A percentile compares a stretch with the other conserved stretches of the same genome.
Evolutionary conservation across 2,113 vertebrate species (phyloP).

Genomic region (Nestor notabilis): DNA sequence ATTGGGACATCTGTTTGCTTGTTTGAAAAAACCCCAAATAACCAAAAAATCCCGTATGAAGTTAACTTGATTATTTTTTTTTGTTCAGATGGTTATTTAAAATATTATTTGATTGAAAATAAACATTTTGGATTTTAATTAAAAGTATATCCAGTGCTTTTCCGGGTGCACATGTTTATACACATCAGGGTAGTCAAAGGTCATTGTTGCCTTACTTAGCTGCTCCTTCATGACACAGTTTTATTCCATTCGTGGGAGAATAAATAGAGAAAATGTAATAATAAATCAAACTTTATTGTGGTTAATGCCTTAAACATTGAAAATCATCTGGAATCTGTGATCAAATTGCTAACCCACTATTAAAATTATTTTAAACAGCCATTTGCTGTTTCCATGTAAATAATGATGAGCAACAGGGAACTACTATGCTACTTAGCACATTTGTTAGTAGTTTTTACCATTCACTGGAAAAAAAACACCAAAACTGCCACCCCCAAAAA

Average conservation of each 20-base stretch:
- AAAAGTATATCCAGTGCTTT: neutral
- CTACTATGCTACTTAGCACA: neutral
- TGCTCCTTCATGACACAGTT: neutral
- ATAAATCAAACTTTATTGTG: constrained; percentile 16
- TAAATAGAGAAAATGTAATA: neutral
- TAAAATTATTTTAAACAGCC: constrained; percentile 17
- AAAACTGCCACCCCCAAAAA: neutral
- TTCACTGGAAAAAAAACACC: neutral
- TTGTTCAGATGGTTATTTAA: neutral
- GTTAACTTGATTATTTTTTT: neutral
- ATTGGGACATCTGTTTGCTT: neutral
- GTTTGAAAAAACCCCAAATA: neutral
- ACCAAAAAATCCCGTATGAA: neutral
- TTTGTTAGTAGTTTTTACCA: neutral
- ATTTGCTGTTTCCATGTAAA: constrained; percentile 24
- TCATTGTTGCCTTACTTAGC: neutral
- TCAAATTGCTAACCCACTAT: neutral
- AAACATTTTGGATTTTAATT: constrained; percentile 8
- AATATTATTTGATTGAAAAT: neutral
- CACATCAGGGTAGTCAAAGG: neutral
- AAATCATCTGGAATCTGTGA: constrained; percentile 36
- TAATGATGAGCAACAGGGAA: neutral
- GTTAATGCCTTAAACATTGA: constrained; percentile 21
- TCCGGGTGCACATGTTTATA: neutral
- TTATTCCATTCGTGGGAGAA: neutral